Conservation (phyloP, 2,797 vertebrate species). For the Holocentrus rufus region DNA sequence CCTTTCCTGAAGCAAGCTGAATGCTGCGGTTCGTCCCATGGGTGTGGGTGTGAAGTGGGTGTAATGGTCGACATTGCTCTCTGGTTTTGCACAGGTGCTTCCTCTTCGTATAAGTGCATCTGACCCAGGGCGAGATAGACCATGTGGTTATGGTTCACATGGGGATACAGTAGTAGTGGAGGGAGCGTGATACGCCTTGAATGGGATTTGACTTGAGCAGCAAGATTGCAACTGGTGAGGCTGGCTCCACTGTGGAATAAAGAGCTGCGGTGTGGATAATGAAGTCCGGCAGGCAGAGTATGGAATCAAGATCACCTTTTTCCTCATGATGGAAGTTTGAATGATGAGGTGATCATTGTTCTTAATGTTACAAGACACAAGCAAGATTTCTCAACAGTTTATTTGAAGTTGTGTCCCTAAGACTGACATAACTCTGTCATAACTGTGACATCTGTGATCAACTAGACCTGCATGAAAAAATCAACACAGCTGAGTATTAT, state of each 20-base stretch:
- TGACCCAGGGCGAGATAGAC: constrained; percentile 6
- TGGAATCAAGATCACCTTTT: background rate
- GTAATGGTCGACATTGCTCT: background rate
- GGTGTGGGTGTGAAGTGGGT: constrained; percentile 10
- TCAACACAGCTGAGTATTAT: no score
- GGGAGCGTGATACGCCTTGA: background rate
- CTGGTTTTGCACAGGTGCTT: constrained; percentile 23
- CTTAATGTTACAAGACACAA: no score
- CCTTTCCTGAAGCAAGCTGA: background rate
- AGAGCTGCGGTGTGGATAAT: background rate
- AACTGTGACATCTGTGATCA: no score
- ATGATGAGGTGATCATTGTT: background rate
- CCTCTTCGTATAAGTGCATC: background rate
- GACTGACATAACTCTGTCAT: no score
- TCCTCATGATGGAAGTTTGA: background rate
- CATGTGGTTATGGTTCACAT: background rate
- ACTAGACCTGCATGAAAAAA: no score
- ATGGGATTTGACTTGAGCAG: background rate
- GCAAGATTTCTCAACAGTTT: no score
- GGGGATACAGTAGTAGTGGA: background rate
- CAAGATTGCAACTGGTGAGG: background rate
- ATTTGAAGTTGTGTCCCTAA: no score
- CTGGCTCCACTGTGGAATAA: background rate
- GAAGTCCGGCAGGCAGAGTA: no score
- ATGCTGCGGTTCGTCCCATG: constrained; percentile 7